These are phyloP conservation scores for Heliothis virescens DNA, from an alignment of 1,140 invertebrate species.

Conservation along the genomic window DNA sequence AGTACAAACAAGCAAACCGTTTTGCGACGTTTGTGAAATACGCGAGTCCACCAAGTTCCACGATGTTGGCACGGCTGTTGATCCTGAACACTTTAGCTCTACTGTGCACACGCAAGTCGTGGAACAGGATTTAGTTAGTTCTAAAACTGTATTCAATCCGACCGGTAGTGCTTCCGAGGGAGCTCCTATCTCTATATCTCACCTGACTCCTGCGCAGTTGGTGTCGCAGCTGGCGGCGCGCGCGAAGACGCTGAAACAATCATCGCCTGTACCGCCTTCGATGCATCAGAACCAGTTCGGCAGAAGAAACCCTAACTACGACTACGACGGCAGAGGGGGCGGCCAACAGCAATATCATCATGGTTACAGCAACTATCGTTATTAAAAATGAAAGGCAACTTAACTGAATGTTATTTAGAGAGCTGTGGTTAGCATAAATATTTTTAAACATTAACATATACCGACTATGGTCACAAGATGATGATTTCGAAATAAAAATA, in stretches of 20 bases:
- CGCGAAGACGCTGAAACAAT: slow-evolving; percentile 78
- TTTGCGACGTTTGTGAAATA: slow-evolving; percentile 78
- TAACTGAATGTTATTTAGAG: neutral
- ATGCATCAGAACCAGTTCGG: slow-evolving; percentile 55
- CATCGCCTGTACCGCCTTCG: slow-evolving; percentile 55
- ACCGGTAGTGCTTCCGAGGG: slow-evolving; percentile 67
- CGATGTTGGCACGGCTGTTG: slow-evolving; percentile 62
- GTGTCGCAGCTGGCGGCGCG: slow-evolving; percentile 80
- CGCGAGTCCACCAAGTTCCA: slow-evolving; percentile 63
- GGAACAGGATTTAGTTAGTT: slow-evolving; percentile 78
- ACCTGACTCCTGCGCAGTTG: slow-evolving; percentile 80
- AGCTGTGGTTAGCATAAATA: slow-evolving; percentile 2
- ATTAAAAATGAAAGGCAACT: slow-evolving; percentile 52
- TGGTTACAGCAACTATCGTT: slow-evolving; percentile 69
- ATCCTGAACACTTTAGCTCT: slow-evolving; percentile 64
- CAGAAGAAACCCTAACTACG: slow-evolving; percentile 55
- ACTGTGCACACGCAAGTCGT: slow-evolving; percentile 79
- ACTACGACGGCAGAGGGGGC: slow-evolving; percentile 65
- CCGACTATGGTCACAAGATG: neutral
- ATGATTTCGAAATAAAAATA: slow-evolving; percentile 10
- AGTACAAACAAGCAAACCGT: slow-evolving; percentile 70
- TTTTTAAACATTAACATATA: neutral
- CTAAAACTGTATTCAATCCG: slow-evolving; percentile 76
- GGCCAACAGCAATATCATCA: slow-evolving; percentile 59
- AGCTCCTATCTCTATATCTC: slow-evolving; percentile 77